Conservation (phyloP, 2,113 vertebrate species). For the Platichthys flesus region DNA sequence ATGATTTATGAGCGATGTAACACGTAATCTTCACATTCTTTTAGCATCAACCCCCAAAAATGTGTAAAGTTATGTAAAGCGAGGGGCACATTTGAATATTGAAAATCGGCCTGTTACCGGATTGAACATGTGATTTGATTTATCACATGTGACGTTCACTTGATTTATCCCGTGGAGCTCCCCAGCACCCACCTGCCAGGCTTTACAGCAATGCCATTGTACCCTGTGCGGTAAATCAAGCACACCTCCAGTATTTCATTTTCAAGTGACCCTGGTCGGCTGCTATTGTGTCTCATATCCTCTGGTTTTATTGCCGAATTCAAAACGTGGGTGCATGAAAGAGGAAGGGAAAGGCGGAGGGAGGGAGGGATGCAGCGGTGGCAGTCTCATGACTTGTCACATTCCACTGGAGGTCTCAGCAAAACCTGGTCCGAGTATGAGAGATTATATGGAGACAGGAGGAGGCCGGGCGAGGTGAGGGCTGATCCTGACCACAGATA, state of each 20-base stretch:
- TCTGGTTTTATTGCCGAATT: slow-evolving; percentile 57
- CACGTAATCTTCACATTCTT: slow-evolving; percentile 56
- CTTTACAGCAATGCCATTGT: slow-evolving; percentile 20
- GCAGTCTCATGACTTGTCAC: slow-evolving; percentile 72
- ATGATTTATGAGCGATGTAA: slow-evolving; percentile 62
- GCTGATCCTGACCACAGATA: slow-evolving; percentile 72
- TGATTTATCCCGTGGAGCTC: slow-evolving; percentile 30
- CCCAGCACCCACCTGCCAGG: too few relatives aligned
- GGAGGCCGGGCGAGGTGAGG: slow-evolving; percentile 65
- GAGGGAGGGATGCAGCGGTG: slow-evolving; percentile 45
- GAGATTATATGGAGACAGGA: slow-evolving; percentile 67
- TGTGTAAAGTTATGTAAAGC: slow-evolving; percentile 35
- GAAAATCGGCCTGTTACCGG: slow-evolving; percentile 10
- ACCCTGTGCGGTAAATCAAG: slow-evolving; percentile 53
- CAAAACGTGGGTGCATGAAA: slow-evolving; percentile 30
- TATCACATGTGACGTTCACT: background rate
- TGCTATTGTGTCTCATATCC: slow-evolving; percentile 73
- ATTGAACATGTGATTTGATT: slow-evolving; percentile 26
- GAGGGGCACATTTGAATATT: slow-evolving; percentile 42
- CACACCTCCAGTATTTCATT: slow-evolving; percentile 69
- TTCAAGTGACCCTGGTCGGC: slow-evolving; percentile 61
- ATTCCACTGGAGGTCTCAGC: slow-evolving; percentile 67
- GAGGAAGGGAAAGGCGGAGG: slow-evolving; percentile 24
- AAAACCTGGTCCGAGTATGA: slow-evolving; percentile 59
- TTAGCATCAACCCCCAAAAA: slow-evolving; percentile 46